Conservation (phyloP, 2,888 invertebrate genomes). For the Colostygia pectinataria region DNA sequence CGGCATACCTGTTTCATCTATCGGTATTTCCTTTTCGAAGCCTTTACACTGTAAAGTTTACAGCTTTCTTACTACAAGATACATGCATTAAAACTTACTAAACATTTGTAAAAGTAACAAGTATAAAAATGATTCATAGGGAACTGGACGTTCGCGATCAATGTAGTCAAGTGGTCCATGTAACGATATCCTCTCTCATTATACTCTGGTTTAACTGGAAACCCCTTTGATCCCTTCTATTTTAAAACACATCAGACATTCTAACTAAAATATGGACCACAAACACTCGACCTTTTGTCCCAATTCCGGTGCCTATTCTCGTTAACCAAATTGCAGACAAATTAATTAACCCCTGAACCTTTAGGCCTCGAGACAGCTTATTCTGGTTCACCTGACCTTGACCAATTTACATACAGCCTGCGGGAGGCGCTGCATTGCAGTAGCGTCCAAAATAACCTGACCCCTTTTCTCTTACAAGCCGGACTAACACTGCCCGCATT, state of each 20-base stretch:
- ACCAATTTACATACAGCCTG: slow-evolving; percentile 55
- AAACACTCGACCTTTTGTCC: slow-evolving; percentile 3
- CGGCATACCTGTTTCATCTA: slow-evolving; percentile 53
- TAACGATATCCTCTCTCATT: not conserved
- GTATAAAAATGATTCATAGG: no score
- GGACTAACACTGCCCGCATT: slow-evolving; percentile 14
- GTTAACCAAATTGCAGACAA: slow-evolving; percentile 19
- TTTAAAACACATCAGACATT: slow-evolving; percentile 15
- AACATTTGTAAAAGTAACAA: no score
- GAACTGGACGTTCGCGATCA: no score
- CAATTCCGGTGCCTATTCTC: slow-evolving; percentile 9
- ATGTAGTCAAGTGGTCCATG: no score
- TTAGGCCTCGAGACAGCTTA: slow-evolving; percentile 32
- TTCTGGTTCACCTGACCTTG: slow-evolving; percentile 53
- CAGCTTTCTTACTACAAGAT: no score
- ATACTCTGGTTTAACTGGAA: not conserved
- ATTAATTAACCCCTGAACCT: slow-evolving; percentile 28
- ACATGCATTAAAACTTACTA: no score
- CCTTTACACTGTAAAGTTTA: no score
- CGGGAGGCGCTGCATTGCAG: slow-evolving; percentile 58
- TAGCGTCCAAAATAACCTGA: slow-evolving; percentile 42
- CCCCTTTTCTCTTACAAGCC: slow-evolving; percentile 30
- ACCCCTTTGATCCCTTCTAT: slow-evolving; percentile 10
- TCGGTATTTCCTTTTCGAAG: slow-evolving; percentile 27
- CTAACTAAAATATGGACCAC: slow-evolving; percentile 5